Evolutionary conservation across 2,113 vertebrate genomes (phyloP).

Genomic region (Girardinichthys multiradiatus): DNA sequence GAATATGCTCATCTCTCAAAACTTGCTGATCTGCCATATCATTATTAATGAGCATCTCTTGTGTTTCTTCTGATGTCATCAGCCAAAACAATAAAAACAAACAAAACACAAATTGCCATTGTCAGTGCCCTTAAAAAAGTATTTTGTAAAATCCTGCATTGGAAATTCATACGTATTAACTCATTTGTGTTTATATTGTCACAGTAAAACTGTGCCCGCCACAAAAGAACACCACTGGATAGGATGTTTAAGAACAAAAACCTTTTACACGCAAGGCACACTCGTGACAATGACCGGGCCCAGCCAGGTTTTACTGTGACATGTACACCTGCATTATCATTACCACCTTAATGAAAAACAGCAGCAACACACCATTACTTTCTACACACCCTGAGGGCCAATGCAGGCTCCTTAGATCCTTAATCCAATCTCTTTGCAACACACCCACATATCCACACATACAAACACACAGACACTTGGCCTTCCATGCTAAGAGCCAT

Average conservation of each 20-base stretch:
- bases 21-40: too few species aligned
- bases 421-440: conserved; percentile 41
- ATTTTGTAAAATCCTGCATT: too few species aligned
- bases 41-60: too few species aligned
- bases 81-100: too few species aligned
- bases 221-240: too few species aligned
- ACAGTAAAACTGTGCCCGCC: too few species aligned
- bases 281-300: conserved; percentile 31
- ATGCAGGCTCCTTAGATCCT: conserved; percentile 65
- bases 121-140: too few species aligned
- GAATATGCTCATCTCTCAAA: too few species aligned
- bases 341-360: conserved; percentile 48
- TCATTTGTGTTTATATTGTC: too few species aligned
- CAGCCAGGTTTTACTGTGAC: conserved; percentile 22
- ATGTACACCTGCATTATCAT: conserved; percentile 38
- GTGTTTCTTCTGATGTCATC: too few species aligned
- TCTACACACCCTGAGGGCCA: conserved; percentile 64
- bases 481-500: conserved; percentile 47
- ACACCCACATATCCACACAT: conserved; percentile 36
- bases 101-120: too few species aligned
- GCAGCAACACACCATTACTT: conserved; percentile 51
- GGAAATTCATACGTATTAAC: too few species aligned
- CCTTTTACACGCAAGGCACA: conserved; percentile 4
- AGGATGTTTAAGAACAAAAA: background rate
- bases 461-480: conserved; percentile 45